These are phyloP conservation scores for Oncopodura yosiiana DNA, from an alignment of 1,140 invertebrate genomes.

Conservation along the genomic window DNA sequence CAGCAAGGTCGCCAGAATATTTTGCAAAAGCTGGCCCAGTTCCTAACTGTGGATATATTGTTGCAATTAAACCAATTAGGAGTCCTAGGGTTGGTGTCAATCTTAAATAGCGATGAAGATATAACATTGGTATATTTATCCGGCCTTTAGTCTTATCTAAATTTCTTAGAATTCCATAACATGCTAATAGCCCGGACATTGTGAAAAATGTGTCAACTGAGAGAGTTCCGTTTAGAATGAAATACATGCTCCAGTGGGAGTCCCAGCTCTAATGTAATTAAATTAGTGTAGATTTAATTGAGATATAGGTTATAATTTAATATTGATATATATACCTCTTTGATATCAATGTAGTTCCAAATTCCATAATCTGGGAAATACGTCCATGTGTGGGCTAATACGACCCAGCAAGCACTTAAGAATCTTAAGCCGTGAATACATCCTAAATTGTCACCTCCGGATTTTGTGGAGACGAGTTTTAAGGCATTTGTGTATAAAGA, in stretches of 20 bases:
- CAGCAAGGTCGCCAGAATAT: slow-evolving; percentile 50
- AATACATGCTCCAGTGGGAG: slow-evolving; percentile 7
- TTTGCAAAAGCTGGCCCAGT: slow-evolving; percentile 58
- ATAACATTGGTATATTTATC: slow-evolving; percentile 50
- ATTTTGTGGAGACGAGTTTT: slow-evolving; percentile 38
- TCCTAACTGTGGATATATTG: slow-evolving; percentile 55
- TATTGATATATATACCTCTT: slow-evolving; percentile 3
- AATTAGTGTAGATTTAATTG: not conserved
- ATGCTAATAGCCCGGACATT: slow-evolving; percentile 31
- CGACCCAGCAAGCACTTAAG: slow-evolving; percentile 46
- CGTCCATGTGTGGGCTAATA: slow-evolving; percentile 42
- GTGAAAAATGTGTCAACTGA: slow-evolving; percentile 46
- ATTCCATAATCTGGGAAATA: not conserved
- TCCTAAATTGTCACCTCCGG: slow-evolving; percentile 29
- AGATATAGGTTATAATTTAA: not conserved
- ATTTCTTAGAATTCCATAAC: slow-evolving; percentile 43
- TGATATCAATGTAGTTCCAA: slow-evolving; percentile 5
- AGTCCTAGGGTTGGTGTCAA: slow-evolving; percentile 59
- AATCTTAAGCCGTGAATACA: slow-evolving; percentile 41
- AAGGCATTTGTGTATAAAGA: slow-evolving; percentile 41
- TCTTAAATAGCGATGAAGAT: slow-evolving; percentile 40
- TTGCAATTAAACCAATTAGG: slow-evolving; percentile 57
- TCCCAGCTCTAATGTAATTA: not conserved
- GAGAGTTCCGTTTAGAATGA: slow-evolving; percentile 39
- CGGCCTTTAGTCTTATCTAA: slow-evolving; percentile 50